Conservation (phyloP, 2,888 invertebrate genomes). For the Lepas anatifera region DNA sequence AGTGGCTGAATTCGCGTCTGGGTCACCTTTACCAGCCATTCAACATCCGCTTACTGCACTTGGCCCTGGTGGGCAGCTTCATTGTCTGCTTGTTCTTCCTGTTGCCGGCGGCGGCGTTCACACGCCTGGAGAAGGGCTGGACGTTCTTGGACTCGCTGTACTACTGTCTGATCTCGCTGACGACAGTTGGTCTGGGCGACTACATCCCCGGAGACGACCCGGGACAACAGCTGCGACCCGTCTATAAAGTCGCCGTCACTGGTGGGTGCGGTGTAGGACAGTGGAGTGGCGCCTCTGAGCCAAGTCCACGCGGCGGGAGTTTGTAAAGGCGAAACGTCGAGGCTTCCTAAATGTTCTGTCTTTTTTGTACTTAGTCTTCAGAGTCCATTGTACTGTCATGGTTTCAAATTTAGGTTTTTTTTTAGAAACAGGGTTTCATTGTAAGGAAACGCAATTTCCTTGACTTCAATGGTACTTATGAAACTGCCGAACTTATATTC, state of each 20-base stretch:
- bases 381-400: too few species aligned
- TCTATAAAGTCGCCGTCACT: conserved; percentile 72
- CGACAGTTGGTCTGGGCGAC: conserved; percentile 79
- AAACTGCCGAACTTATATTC: too few species aligned
- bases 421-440: too few species aligned
- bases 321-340: too few species aligned
- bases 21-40: conserved; percentile 58
- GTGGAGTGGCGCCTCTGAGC: too few species aligned
- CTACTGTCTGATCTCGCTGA: conserved; percentile 81
- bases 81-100: conserved; percentile 51
- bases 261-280: conserved; percentile 50
- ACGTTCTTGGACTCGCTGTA: conserved; percentile 75
- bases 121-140: conserved; percentile 65
- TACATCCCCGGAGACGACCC: conserved; percentile 74
- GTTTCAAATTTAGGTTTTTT: too few species aligned
- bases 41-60: conserved; percentile 61
- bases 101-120: conserved; percentile 62
- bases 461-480: too few species aligned
- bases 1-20: conserved; percentile 52
- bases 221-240: conserved; percentile 56
- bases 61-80: conserved; percentile 45
- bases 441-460: too few species aligned
- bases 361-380: too few species aligned
- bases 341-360: too few species aligned
- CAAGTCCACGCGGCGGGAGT: too few species aligned